Evolutionary conservation across 2,113 vertebrate genomes (phyloP), one percentile per base, ranked within the genome.

Genomic region (Plectropomus leopardus): DNA sequence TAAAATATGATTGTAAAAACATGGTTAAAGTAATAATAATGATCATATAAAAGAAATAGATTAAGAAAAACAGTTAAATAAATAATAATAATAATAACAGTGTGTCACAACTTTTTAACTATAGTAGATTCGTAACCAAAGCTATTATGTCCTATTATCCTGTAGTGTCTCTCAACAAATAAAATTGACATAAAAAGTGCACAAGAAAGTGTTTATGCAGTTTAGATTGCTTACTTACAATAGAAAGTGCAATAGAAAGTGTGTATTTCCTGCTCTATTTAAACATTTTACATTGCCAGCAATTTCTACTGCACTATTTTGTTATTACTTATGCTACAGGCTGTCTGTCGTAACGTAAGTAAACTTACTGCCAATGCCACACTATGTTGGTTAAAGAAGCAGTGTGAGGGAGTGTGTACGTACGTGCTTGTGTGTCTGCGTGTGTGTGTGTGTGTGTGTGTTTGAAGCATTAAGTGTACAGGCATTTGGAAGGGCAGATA

Each of bases 401-500:
- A n/a, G 45, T 64, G 7, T 51, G 32, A 30, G 47, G 10, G 58
- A 44, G 55, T 64, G 34, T 48, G n/a, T 30, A 14, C n/a, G 3
- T 4, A 2, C 36, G 13, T n/a, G n/a, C n/a, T n/a, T n/a, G n/a
- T n/a, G n/a, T n/a, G n/a, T n/a, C n/a, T n/a, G n/a, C n/a, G n/a
- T n/a, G n/a, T n/a, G n/a, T n/a, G n/a, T n/a, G n/a, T n/a, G 21
- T 71, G 17, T 57, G 73, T 54, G 55, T 11, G 50, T 11, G 65
- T 76, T 63, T 19, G 14, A 24, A 17, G 21, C 58, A 7, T 36
- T 60, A 11, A 60, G 26, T 51, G 65, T 40, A 1, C 30, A 53
- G 28, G 44, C 24, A 4, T 76, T 72, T 58, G 60, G 36, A 82
- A 76, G 55, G 74, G 69, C 68, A 44, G 63, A 53, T 19, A 32